Evolutionary conservation across 2,113 vertebrate species (phyloP).

Genomic region (Micronycteris hirsuta): DNA sequence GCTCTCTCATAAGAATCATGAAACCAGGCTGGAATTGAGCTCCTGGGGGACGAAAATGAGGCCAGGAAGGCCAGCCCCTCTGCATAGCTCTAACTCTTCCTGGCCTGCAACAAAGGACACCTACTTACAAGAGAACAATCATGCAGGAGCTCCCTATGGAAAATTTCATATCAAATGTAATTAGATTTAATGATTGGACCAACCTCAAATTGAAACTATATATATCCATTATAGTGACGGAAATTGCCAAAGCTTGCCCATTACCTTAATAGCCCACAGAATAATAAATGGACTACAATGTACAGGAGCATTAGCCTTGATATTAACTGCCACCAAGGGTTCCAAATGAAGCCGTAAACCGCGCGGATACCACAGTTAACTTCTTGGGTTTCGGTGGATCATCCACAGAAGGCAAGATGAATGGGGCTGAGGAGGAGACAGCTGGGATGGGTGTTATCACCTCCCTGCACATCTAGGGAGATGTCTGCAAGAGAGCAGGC

Average conservation of each 20-base stretch:
- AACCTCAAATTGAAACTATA: constrained; percentile 78
- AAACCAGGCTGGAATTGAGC: neutral
- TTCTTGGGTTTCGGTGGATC: constrained; percentile 50
- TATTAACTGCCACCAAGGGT: constrained; percentile 76
- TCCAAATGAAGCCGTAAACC: constrained; percentile 67
- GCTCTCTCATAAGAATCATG: neutral
- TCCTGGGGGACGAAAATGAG: neutral
- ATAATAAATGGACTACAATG: constrained; percentile 80
- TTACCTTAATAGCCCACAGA: constrained; percentile 75
- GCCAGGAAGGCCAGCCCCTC: neutral
- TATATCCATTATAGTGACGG: constrained; percentile 80
- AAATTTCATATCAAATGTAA: constrained; percentile 74
- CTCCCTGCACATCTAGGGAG: neutral
- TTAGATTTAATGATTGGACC: constrained; percentile 82
- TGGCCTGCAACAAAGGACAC: constrained; percentile 46
- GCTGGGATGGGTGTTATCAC: neutral
- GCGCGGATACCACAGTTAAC: constrained; percentile 62
- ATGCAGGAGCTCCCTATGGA: constrained; percentile 60
- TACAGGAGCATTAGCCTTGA: constrained; percentile 57
- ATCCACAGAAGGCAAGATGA: constrained; percentile 6
- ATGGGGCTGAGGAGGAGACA: neutral
- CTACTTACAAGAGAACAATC: constrained; percentile 67
- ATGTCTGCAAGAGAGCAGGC: neutral
- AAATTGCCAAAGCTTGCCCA: constrained; percentile 79
- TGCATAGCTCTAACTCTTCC: neutral